Conservation (phyloP, 2,888 invertebrate species). For the Mesorhabditis spiculigera region DNA sequence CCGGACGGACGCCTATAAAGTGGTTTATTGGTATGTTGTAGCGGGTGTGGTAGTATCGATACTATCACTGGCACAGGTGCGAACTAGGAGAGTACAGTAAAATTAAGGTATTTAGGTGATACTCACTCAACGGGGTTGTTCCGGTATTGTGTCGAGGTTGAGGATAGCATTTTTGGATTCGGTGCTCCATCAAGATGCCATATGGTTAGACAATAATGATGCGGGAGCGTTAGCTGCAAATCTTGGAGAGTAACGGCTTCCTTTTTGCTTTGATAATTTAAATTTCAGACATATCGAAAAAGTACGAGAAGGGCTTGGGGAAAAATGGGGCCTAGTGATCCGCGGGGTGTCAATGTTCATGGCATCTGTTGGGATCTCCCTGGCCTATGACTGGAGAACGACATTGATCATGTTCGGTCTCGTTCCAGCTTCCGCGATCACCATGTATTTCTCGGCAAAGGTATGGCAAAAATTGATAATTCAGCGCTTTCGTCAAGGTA, state of each 20-base stretch:
- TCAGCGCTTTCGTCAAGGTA: slow-evolving; percentile 16
- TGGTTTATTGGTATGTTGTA: slow-evolving; percentile 1
- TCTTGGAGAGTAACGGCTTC: slow-evolving; percentile 27
- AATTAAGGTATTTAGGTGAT: not conserved
- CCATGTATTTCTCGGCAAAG: not conserved
- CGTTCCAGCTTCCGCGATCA: not conserved
- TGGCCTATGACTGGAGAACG: not conserved
- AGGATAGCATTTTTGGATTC: slow-evolving; percentile 27
- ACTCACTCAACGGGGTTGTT: slow-evolving; percentile 3
- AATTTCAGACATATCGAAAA: slow-evolving; percentile 27
- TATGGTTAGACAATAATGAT: slow-evolving; percentile 24
- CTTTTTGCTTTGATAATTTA: not conserved
- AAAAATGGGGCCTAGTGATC: slow-evolving; percentile 31
- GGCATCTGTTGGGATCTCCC: slow-evolving; percentile 14
- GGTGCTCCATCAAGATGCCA: slow-evolving; percentile 31
- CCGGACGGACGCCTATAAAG: not conserved
- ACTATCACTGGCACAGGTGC: not conserved
- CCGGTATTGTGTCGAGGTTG: slow-evolving; percentile 13
- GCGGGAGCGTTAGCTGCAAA: slow-evolving; percentile 32
- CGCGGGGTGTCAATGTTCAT: slow-evolving; percentile 37
- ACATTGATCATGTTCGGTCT: not conserved
- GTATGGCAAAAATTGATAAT: not conserved
- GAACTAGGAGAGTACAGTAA: not conserved
- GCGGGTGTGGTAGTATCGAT: not conserved
- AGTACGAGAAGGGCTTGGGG: slow-evolving; percentile 29